These are phyloP conservation scores for Eupithecia subfuscata DNA, from an alignment of 2,888 invertebrate genomes.

Conservation along the genomic window DNA sequence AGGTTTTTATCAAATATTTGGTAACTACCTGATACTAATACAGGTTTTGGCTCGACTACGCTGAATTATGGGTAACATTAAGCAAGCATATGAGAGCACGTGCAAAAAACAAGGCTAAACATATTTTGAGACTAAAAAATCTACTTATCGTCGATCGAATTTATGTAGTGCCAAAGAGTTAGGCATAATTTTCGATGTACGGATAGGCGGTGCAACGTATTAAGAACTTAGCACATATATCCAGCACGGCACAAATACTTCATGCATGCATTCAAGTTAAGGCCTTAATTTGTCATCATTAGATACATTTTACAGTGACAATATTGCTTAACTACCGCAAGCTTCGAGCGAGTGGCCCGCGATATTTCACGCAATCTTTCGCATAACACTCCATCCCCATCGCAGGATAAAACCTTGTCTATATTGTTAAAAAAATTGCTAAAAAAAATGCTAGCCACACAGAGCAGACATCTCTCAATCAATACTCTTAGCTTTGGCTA, in stretches of 20 bases:
- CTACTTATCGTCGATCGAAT: neutral
- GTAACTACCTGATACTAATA: neutral
- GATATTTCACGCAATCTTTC: neutral
- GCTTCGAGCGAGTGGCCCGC: neutral
- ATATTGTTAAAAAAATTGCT: neutral
- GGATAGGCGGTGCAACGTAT: neutral
- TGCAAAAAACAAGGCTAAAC: neutral
- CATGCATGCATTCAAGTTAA: neutral
- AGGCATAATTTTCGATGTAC: neutral
- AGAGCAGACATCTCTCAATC: neutral
- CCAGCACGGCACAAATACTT: neutral
- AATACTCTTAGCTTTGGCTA: neutral
- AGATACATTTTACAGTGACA: slow-evolving; percentile 1
- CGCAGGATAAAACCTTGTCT: neutral
- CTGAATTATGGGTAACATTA: neutral
- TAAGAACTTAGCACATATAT: neutral
- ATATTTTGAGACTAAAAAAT: neutral
- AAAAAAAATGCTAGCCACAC: neutral
- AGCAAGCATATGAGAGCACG: neutral
- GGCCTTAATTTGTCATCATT: neutral
- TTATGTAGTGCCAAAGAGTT: neutral
- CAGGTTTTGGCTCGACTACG: neutral
- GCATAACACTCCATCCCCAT: neutral
- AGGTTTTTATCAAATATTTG: neutral
- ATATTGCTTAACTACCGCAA: neutral